Conservation (phyloP, 30 jellyfish, hydroid and myxozoan species). For the Clytia hemisphaerica region DNA sequence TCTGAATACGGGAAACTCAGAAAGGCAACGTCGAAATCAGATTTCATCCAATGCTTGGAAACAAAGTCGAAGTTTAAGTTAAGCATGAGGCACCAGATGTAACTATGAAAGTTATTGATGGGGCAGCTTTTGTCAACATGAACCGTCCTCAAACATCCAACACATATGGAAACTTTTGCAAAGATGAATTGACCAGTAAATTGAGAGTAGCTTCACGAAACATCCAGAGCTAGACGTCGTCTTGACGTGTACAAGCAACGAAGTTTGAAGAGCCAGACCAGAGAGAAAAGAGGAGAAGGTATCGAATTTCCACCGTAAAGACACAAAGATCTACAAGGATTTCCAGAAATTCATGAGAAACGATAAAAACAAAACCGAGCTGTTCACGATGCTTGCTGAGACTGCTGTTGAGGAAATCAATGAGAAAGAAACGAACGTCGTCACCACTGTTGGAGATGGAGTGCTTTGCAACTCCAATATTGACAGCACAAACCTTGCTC, state of each 20-base stretch:
- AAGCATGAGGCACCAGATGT: neutral
- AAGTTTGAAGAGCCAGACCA: constrained; percentile 7
- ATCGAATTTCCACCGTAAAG: too few species aligned
- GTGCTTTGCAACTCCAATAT: too few species aligned
- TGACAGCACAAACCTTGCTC: too few species aligned
- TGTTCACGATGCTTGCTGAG: too few species aligned
- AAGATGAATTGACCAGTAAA: neutral
- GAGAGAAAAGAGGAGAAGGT: too few species aligned
- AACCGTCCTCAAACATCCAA: constrained; percentile 16
- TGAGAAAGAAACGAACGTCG: too few species aligned
- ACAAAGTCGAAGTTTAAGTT: neutral
- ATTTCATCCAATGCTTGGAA: constrained; percentile 14
- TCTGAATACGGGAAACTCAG: constrained; percentile 33
- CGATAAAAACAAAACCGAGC: too few species aligned
- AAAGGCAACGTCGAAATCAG: constrained; percentile 20
- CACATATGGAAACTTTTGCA: constrained; percentile 19
- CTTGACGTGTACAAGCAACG: neutral
- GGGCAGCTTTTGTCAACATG: constrained; percentile 34
- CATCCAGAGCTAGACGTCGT: too few species aligned
- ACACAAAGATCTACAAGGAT: too few species aligned
- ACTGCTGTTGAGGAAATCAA: too few species aligned
- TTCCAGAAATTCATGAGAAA: too few species aligned
- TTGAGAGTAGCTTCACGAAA: neutral
- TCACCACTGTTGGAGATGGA: too few species aligned
- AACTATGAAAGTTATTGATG: constrained; percentile 20